Base-by-base conservation (phyloP, 2,888 invertebrate species). In the Sicus ferrugineus region DNA sequence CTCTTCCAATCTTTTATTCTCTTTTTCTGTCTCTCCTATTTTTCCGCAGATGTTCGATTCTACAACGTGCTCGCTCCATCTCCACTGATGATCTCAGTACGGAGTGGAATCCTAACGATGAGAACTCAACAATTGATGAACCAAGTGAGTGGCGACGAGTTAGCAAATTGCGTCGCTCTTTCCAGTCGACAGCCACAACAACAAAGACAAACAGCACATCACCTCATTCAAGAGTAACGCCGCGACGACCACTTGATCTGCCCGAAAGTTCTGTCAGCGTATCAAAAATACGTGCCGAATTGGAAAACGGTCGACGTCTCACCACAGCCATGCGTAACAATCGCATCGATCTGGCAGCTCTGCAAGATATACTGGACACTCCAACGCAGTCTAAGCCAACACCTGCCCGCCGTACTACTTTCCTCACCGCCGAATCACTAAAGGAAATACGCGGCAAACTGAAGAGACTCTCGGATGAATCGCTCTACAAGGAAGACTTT, bases 61-160 rank as follows among this genome's bases (percentile, higher is more conserved):
- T 83, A 23, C 82, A 83, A 72, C 84, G 84, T 42, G 82, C 83
- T 38, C 83, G 82, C 72, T 85, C 85, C 50, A 81, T 84, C 73
- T 86, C 86, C 46, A 86, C 89, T 62, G 89, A 89, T 76, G 89
- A 89, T 79, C 79, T 86, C 69, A 82, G 83, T 74, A 81, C 82
- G 73, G 83, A 83, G 65, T 81, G 83, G 79, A 80, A 82, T 67
- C 75, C 72, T 67, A 71, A 78, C 70, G 73, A 66, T 68, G 73
- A 71, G 64, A 77, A 74, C 54, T 70, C 72, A 69, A 86, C 86
- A 42, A 14, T 48, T 4, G 86, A 88, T 62, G 87, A 88, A 78
- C 87, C 89, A 34, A 87, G 87, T 1, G 90, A 89, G 79, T 92
- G 92, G 90, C 85, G 88, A 65, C 88, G 91, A 74, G 89, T 90